Evolutionary conservation across 1,140 invertebrate genomes (phyloP).

Genomic region (Lanistes nyassanus): DNA sequence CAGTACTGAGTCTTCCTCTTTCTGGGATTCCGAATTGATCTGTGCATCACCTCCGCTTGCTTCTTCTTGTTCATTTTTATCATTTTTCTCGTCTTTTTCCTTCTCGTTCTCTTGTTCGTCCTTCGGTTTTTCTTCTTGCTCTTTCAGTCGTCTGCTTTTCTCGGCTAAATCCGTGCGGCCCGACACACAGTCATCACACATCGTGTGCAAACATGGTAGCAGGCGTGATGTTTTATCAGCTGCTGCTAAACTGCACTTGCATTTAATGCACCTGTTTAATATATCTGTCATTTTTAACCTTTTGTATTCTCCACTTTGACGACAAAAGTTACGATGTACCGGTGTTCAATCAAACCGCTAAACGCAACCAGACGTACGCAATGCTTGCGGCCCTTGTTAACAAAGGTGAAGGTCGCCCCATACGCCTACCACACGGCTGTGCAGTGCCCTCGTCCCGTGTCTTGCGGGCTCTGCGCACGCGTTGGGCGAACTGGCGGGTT

Average conservation of each 20-base stretch:
- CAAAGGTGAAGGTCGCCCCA: conserved; percentile 12
- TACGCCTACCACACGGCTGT: not conserved
- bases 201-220: conserved; percentile 86
- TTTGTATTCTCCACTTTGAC: conserved; percentile 17
- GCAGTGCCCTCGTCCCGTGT: not conserved
- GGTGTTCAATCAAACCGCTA: not conserved
- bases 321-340: not conserved
- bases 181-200: conserved; percentile 80
- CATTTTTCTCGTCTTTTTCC: not conserved
- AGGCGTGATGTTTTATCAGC: conserved; percentile 77
- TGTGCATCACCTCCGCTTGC: not conserved
- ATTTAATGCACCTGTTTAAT: conserved; percentile 66
- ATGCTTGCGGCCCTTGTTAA: conserved; percentile 19
- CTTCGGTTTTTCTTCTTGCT: conserved; percentile 1
- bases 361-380: not conserved
- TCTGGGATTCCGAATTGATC: not conserved
- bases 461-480: conserved; percentile 18
- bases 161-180: conserved; percentile 56
- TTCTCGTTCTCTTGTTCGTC: conserved; percentile 6
- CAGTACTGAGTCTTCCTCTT: not conserved
- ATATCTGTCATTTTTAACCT: conserved; percentile 25
- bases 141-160: conserved; percentile 24
- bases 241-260: conserved; percentile 72
- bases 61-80: not conserved
- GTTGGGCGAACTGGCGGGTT: conserved; percentile 15